Evolutionary conservation across 2,888 invertebrate genomes (phyloP).

Genomic region (Ferdinandea cuprea): DNA sequence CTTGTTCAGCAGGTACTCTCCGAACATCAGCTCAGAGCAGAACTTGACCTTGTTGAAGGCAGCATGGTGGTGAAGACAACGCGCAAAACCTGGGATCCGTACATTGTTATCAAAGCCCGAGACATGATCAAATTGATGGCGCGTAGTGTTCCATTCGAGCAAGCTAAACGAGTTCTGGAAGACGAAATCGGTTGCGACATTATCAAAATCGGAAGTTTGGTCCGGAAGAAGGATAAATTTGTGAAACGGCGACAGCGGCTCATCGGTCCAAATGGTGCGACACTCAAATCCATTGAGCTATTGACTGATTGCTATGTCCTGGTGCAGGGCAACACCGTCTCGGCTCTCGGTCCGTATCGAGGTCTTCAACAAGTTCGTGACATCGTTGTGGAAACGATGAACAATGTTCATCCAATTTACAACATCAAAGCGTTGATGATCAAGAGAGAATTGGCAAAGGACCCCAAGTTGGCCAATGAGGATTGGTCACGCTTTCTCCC

Average conservation of each 20-base stretch:
- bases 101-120: slow-evolving; percentile 96
- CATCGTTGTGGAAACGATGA: slow-evolving; percentile 98
- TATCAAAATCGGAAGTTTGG: slow-evolving; percentile 96
- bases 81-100: slow-evolving; percentile 99
- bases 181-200: slow-evolving; percentile 97
- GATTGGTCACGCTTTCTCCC: slow-evolving; percentile 99
- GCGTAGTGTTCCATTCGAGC: slow-evolving; percentile 98
- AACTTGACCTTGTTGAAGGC: slow-evolving; percentile 96
- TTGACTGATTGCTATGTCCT: slow-evolving; percentile 98
- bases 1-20: slow-evolving; percentile 93
- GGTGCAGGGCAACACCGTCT: slow-evolving; percentile 98
- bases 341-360: slow-evolving; percentile 97
- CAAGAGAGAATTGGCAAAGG: slow-evolving; percentile 96
- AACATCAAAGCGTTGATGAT: slow-evolving; percentile 99
- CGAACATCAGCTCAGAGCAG: slow-evolving; percentile 92
- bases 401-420: slow-evolving; percentile 99
- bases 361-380: slow-evolving; percentile 93
- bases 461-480: slow-evolving; percentile 94
- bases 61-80: slow-evolving; percentile 98
- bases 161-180: slow-evolving; percentile 92
- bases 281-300: slow-evolving; percentile 97
- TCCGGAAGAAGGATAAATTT: slow-evolving; percentile 96
- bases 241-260: slow-evolving; percentile 96
- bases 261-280: slow-evolving; percentile 99
- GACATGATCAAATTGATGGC: slow-evolving; percentile 98